Conservation (phyloP, 30 jellyfish, hydroid and myxozoan species). For the Cassiopea xamachana region DNA sequence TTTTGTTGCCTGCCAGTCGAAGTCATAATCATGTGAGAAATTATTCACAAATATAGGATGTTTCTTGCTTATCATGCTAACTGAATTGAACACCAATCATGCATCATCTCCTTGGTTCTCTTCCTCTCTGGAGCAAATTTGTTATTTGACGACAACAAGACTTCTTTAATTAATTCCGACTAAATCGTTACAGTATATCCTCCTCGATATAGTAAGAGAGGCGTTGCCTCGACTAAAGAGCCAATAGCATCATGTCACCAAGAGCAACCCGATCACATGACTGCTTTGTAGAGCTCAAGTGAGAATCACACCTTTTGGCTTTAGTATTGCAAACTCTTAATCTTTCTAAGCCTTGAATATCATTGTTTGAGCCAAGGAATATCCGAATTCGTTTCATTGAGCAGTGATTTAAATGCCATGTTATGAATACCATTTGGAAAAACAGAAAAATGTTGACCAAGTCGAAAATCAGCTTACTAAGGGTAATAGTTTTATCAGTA, state of each 20-base stretch:
- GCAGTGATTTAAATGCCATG: not conserved
- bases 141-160: not conserved
- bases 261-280: slow-evolving; percentile 10
- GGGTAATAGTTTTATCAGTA: too few species aligned
- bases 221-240: not conserved
- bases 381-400: not conserved
- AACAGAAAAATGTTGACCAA: too few species aligned
- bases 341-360: not conserved
- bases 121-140: not conserved
- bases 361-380: not conserved
- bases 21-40: slow-evolving; percentile 14
- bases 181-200: not conserved
- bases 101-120: not conserved
- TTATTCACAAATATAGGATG: not conserved
- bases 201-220: not conserved
- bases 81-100: not conserved
- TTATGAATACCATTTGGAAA: not conserved
- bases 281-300: slow-evolving; percentile 3
- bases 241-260: slow-evolving; percentile 4
- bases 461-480: too few species aligned
- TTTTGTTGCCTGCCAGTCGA: slow-evolving; percentile 68
- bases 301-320: slow-evolving; percentile 47
- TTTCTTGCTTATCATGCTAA: slow-evolving; percentile 13
- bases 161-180: not conserved
- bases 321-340: not conserved